A percentile compares a stretch with the other conserved stretches of the same genome.
Conservation (phyloP, 2,797 vertebrate species). For the Hipposideros larvatus region DNA sequence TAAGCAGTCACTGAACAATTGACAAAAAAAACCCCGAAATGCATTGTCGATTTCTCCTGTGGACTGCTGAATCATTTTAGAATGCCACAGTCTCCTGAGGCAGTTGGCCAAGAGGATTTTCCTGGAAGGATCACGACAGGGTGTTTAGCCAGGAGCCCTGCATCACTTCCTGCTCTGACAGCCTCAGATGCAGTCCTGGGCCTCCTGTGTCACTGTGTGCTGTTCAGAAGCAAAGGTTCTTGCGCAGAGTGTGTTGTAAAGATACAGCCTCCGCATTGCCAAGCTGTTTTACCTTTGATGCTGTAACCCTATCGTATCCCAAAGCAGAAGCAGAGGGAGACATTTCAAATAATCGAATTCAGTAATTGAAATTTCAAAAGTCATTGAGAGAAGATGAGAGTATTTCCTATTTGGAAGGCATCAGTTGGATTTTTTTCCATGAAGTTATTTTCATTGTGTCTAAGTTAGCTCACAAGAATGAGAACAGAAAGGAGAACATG, state of each 20-base stretch:
- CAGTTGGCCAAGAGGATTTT: background rate
- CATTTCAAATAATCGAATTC: constrained; percentile 45
- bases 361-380: constrained; percentile 58
- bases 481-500: background rate
- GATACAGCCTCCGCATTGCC: background rate
- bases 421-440: background rate
- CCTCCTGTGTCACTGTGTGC: background rate
- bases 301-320: background rate
- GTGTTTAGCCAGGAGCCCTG: background rate
- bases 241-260: background rate
- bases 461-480: background rate
- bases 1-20: background rate
- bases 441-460: background rate
- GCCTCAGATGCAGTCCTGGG: background rate
- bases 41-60: background rate
- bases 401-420: constrained; percentile 33
- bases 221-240: background rate
- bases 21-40: background rate
- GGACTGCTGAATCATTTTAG: background rate
- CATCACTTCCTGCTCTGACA: background rate
- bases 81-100: background rate
- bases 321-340: background rate
- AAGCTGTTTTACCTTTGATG: background rate
- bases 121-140: background rate
- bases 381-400: constrained; percentile 40